These are phyloP conservation scores for Hyposoter didymator DNA, from an alignment of 2,888 invertebrate species.

Conservation along the genomic window DNA sequence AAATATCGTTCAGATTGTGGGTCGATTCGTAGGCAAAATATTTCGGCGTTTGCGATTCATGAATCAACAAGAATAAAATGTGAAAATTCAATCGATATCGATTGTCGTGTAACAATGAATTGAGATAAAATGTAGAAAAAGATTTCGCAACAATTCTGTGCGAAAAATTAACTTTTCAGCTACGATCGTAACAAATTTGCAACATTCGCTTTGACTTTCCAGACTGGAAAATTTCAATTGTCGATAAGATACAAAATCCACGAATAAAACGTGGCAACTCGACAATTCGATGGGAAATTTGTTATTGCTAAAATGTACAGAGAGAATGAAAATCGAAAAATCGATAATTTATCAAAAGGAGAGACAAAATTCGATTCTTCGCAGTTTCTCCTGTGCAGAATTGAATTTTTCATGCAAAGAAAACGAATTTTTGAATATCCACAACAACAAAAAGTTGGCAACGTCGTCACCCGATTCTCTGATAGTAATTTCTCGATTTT, in stretches of 20 bases:
- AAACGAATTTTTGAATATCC: background rate
- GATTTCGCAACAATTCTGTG: background rate
- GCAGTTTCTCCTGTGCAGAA: too few species aligned
- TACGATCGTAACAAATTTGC: too few species aligned
- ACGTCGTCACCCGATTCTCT: background rate
- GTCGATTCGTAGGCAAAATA: constrained; percentile 18
- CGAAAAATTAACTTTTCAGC: background rate
- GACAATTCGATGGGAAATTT: background rate
- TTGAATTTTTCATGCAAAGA: too few species aligned
- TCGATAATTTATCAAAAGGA: too few species aligned
- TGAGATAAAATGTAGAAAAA: background rate
- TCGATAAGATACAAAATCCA: constrained; percentile 19
- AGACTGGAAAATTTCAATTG: background rate
- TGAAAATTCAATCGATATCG: background rate
- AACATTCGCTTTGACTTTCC: too few species aligned
- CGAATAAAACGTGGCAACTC: constrained; percentile 2
- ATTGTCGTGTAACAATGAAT: background rate
- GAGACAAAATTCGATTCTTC: too few species aligned
- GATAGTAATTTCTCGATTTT: too few species aligned
- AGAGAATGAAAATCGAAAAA: too few species aligned
- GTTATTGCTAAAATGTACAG: background rate
- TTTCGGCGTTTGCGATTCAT: background rate
- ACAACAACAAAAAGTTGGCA: background rate
- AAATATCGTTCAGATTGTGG: constrained; percentile 4
- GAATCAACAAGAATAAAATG: background rate